phyloP scores from a whole-genome alignment of 2,797 vertebrate species.

The Enteromius viviparus region DNA sequence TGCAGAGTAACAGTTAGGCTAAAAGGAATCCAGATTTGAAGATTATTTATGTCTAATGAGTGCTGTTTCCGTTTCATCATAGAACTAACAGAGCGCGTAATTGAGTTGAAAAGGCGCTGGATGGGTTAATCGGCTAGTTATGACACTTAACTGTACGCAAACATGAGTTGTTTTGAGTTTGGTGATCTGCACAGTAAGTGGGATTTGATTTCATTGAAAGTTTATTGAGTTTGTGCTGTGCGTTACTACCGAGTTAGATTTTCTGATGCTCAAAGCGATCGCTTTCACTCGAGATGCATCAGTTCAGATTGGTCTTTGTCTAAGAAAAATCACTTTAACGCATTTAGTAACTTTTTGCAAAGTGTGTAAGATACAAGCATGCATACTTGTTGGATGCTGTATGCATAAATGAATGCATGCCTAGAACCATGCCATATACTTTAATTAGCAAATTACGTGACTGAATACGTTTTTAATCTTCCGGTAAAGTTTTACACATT shows the following conservation, averaged over 20 bases:
- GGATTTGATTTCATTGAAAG: conserved; percentile 16
- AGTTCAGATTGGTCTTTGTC: background rate
- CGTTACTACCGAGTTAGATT: background rate
- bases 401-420: background rate
- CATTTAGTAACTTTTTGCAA: background rate
- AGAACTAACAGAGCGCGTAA: background rate
- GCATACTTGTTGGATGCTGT: background rate
- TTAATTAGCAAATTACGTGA: background rate
- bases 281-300: background rate
- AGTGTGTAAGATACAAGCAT: background rate
- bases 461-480: background rate
- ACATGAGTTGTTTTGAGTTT: background rate
- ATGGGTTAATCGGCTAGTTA: background rate
- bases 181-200: background rate
- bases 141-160: background rate
- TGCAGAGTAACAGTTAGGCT: conserved; percentile 9
- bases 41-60: background rate
- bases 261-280: background rate
- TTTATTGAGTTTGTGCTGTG: conserved; percentile 2
- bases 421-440: background rate
- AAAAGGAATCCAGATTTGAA: background rate
- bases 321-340: background rate
- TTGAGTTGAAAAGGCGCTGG: background rate
- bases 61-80: background rate
- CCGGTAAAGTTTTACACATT: background rate